Conservation (phyloP, 1,140 invertebrate genomes). For the Dolichoris vasculosae region DNA sequence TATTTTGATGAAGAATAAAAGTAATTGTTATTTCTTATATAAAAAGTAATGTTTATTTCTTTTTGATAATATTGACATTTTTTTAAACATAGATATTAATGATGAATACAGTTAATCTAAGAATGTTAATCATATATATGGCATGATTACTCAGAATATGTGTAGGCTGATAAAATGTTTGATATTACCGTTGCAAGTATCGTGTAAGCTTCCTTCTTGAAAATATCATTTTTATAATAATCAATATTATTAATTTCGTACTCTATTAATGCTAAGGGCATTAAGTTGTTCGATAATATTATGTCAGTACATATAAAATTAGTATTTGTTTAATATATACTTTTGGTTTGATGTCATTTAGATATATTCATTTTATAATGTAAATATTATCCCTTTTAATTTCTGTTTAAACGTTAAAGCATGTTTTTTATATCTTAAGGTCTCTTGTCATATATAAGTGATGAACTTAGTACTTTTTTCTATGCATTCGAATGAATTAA, state of each 20-base stretch:
- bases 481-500: background rate
- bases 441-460: background rate
- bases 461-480: background rate
- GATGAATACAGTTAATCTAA: background rate
- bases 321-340: background rate
- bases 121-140: background rate
- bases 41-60: background rate
- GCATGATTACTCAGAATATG: background rate
- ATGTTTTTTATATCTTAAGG: background rate
- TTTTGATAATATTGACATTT: background rate
- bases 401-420: background rate
- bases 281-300: background rate
- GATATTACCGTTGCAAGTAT: background rate
- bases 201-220: too few species aligned
- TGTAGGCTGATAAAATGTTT: background rate
- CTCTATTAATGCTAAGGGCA: background rate
- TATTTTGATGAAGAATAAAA: too few species aligned
- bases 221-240: background rate
- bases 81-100: background rate
- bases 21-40: too few species aligned
- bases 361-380: background rate
- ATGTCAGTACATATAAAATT: background rate
- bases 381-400: background rate
- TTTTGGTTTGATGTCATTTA: background rate
- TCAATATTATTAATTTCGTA: background rate